Base-by-base conservation (phyloP, 2,888 invertebrate genomes). In the Hirudinaria manillensis region DNA sequence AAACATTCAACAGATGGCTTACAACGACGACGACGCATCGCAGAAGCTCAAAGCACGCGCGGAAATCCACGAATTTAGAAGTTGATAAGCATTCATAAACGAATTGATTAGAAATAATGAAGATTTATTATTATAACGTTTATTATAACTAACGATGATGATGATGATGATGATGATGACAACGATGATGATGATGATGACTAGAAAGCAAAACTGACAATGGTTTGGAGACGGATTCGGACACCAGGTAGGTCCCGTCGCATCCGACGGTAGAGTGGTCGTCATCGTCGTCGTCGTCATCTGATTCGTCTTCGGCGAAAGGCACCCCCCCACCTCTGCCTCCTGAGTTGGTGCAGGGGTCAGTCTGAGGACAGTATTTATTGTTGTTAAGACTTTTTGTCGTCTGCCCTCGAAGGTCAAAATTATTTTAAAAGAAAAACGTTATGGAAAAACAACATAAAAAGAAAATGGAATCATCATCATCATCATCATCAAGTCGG, bases 211-310 rank as follows among this genome's bases (percentile, higher is more conserved):
- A 51, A 24, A 82, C 85, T 83, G 81, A 86, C 94, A 97, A 91
- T 82, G 96, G 96, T 86, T 95, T 93, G 32, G 96, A 94, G 38
- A 75, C 45, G 16, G 77, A 77, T 61, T 97, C 96, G 82, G 95
- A 95, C 78, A 96, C 96, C 75, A 95, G 89, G 75, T 97, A 88
- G 2, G 97, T 96, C 78, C 96, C 97, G 86, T 97, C 96, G 82
- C 94, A 93, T 80, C 82, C 80, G 70, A 81, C 81, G 70, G 80
- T 78, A 24, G 77, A 78, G 34, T 81, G 82, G 34, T 81, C 82
- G 34, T 81, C 82, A 29, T 81, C 82, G 24, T 81, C 82, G 16
- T 83, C 83, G 27, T 82, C 82, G 16, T 83, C 83, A 24, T 82
- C 79, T 21, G 61, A 56, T 24, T 73, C 73, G 32, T 73, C 73